Conservation (phyloP, 2,888 invertebrate species). For the Nomada goodeniana region DNA sequence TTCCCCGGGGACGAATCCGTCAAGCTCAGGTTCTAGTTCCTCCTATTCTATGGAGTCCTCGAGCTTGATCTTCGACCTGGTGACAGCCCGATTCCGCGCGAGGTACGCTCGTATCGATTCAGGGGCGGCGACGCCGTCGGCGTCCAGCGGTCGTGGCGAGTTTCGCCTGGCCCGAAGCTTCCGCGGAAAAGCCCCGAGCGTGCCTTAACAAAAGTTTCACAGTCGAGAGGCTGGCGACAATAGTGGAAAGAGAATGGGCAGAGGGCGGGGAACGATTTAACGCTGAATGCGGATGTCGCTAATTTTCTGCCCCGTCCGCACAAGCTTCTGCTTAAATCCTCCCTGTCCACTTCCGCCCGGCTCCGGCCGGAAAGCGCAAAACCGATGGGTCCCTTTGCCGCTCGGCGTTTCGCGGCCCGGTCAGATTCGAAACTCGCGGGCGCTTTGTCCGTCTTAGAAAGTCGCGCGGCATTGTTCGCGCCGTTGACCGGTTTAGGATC, state of each 20-base stretch:
- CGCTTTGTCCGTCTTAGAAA: constrained; percentile 4
- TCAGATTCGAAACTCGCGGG: constrained; percentile 35
- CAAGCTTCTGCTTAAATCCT: constrained; percentile 76
- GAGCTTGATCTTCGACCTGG: no score
- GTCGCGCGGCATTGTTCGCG: neutral
- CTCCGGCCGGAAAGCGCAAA: constrained; percentile 60
- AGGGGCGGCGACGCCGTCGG: constrained; percentile 6
- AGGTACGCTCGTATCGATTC: constrained; percentile 29
- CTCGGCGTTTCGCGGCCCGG: constrained; percentile 32
- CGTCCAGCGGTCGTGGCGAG: constrained; percentile 10
- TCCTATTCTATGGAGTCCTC: neutral
- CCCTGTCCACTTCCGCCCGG: constrained; percentile 43
- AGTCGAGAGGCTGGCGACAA: constrained; percentile 78
- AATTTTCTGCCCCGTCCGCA: constrained; percentile 79
- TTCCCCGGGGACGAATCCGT: neutral
- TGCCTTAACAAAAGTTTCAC: constrained; percentile 79
- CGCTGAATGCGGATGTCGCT: constrained; percentile 79
- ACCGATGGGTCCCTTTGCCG: constrained; percentile 48
- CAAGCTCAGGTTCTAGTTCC: neutral
- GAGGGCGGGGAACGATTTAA: constrained; percentile 74
- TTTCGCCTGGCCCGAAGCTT: constrained; percentile 47
- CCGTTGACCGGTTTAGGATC: neutral
- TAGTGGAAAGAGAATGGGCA: constrained; percentile 68
- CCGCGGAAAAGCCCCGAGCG: constrained; percentile 76
- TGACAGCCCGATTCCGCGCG: neutral